phyloP scores from a whole-genome alignment of 1,140 invertebrate genomes.

The Drosophila pallidifrons region DNA sequence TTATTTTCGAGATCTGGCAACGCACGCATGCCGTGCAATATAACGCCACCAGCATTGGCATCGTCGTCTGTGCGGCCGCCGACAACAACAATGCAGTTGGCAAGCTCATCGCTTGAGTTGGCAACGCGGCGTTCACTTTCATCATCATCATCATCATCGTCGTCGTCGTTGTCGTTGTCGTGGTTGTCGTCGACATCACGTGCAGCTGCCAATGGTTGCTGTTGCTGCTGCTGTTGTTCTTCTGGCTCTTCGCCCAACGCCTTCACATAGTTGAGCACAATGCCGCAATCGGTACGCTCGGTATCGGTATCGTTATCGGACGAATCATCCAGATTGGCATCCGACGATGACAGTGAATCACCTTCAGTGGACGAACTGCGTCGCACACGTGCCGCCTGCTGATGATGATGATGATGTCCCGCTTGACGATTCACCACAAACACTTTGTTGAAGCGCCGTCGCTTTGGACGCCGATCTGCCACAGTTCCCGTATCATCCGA shows the following conservation, averaged over 20 bases:
- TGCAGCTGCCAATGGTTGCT: conserved; percentile 10
- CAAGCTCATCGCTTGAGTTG: conserved; percentile 80
- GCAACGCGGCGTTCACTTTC: conserved; percentile 80
- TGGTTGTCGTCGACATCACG: conserved; percentile 36
- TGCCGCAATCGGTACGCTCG: conserved; percentile 85
- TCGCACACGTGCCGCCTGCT: conserved; percentile 31
- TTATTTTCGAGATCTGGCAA: conserved; percentile 47
- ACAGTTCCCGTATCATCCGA: conserved; percentile 82
- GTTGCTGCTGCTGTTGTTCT: neutral
- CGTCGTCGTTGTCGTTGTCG: conserved; percentile 32
- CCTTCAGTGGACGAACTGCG: conserved; percentile 88
- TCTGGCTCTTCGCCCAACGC: conserved; percentile 66
- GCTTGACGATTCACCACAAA: conserved; percentile 88
- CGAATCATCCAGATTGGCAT: conserved; percentile 86
- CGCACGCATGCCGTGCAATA: conserved; percentile 72
- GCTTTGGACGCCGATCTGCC: conserved; percentile 85
- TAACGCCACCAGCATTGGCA: conserved; percentile 61
- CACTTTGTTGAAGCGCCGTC: conserved; percentile 89
- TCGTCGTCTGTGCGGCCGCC: conserved; percentile 76
- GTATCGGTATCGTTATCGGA: conserved; percentile 86
- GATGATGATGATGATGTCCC: conserved; percentile 16
- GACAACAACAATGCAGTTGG: conserved; percentile 83
- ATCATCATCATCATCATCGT: conserved; percentile 54
- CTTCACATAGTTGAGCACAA: conserved; percentile 84
- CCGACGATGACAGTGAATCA: conserved; percentile 84